Conservation (phyloP, 2,888 invertebrate genomes). For the Ptychoptera contaminata region DNA sequence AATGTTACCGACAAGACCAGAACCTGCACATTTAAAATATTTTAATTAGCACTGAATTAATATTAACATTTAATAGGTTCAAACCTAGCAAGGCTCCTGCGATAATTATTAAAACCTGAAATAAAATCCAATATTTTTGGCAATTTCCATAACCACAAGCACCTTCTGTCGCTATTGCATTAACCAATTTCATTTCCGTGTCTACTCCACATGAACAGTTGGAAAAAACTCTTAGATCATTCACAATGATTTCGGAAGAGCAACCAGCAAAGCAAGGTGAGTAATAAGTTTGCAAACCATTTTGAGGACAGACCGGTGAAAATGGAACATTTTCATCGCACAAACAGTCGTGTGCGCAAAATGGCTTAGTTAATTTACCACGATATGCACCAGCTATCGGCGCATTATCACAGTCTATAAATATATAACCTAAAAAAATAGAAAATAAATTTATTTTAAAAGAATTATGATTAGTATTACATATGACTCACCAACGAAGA, state of each 20-base stretch:
- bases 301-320: slow-evolving; percentile 45
- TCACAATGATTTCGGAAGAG: slow-evolving; percentile 26
- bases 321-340: slow-evolving; percentile 35
- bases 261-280: slow-evolving; percentile 65
- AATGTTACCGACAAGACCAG: slow-evolving; percentile 31
- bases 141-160: slow-evolving; percentile 37
- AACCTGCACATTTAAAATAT: slow-evolving; percentile 5
- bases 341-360: slow-evolving; percentile 38
- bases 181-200: slow-evolving; percentile 12
- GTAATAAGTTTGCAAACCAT: slow-evolving; percentile 40
- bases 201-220: slow-evolving; percentile 35
- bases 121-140: slow-evolving; percentile 33
- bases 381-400: slow-evolving; percentile 33
- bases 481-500: slow-evolving; percentile 27
- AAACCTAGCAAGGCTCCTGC: slow-evolving; percentile 27
- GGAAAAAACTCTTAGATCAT: slow-evolving; percentile 31
- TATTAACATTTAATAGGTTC: slow-evolving; percentile 1
- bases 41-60: too few relatives aligned
- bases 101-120: slow-evolving; percentile 30
- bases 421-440: slow-evolving; percentile 20
- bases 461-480: too few relatives aligned
- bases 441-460: not conserved
- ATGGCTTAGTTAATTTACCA: slow-evolving; percentile 30
- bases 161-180: slow-evolving; percentile 32
- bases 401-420: slow-evolving; percentile 32